These are phyloP conservation scores for Harpegnathos saltator DNA, from an alignment of 1,140 invertebrate species.

Conservation along the genomic window DNA sequence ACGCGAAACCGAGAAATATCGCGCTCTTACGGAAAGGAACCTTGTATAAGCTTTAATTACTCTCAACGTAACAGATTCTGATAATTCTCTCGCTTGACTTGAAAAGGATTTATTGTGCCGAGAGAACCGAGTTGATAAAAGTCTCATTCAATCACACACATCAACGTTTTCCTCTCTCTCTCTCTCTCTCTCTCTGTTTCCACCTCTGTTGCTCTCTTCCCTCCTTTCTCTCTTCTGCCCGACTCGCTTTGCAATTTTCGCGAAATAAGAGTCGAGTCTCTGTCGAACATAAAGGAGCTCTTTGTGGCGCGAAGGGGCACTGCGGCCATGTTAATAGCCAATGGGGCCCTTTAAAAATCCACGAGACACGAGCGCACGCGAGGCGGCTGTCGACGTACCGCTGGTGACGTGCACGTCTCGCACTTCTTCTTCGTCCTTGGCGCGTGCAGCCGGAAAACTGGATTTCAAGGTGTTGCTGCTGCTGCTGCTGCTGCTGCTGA, in stretches of 20 bases:
- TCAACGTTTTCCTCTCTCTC: background rate
- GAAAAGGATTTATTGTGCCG: slow-evolving; percentile 6
- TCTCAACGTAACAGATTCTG: background rate
- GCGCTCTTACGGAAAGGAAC: background rate
- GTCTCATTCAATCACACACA: background rate
- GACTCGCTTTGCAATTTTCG: slow-evolving; percentile 52
- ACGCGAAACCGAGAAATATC: slow-evolving; percentile 4
- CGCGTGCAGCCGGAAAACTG: slow-evolving; percentile 61
- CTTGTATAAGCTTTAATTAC: slow-evolving; percentile 23
- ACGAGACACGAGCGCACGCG: slow-evolving; percentile 42
- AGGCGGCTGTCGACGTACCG: slow-evolving; percentile 60
- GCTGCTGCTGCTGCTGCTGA: slow-evolving; percentile 16
- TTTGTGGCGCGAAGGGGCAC: slow-evolving; percentile 50
- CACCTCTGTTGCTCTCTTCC: background rate
- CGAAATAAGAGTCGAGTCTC: slow-evolving; percentile 62
- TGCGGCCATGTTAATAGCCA: slow-evolving; percentile 63
- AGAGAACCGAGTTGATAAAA: slow-evolving; percentile 1
- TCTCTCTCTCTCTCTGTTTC: slow-evolving; percentile 2
- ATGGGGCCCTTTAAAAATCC: slow-evolving; percentile 51
- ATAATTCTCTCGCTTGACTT: background rate
- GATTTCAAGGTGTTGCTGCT: slow-evolving; percentile 64
- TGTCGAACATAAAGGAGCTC: slow-evolving; percentile 40
- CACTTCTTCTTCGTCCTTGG: slow-evolving; percentile 63
- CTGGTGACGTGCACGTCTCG: slow-evolving; percentile 67
- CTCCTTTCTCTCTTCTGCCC: background rate